Base-by-base conservation (phyloP, 2,888 invertebrate species). In the Luperina testacea region DNA sequence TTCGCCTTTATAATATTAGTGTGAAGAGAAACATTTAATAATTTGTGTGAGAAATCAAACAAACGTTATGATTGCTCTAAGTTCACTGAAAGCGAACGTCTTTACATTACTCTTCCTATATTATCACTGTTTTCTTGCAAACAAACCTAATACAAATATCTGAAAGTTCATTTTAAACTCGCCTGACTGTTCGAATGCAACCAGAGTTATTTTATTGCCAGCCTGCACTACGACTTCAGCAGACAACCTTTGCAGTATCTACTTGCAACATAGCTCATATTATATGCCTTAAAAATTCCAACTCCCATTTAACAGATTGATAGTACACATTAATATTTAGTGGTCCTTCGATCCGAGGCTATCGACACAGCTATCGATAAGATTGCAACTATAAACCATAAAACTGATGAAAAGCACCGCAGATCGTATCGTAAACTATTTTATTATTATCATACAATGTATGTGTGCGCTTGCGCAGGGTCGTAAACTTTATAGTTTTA, bases 391-490 rank as follows among this genome's bases (percentile, higher is more conserved):
- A 72, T 69, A 53, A 45, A 48, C 71, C 53, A 89, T 91, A 87
- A 82, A 81, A 84, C 83, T 89, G 85, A 91, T 87, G 84, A 87
- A 85, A 81, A 68, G 71, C 75, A 75, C 77, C 83, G 87, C 82
- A 69, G 69, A 81, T 80, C 64, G 65, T 83, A 81, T 82, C 79
- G 75, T 82, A 85, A 90, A 86, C 80, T 82, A 82, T 86, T 80
- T 80, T 86, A 89, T 89, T 87, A 88, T 89, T 88, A 86, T 83
- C 80, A 81, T 79, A 80, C 81, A 84, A 84, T 87, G 87, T 81
- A 71, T 72, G 64, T 83, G 85, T 83, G 85, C 87, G 77, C 82
- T 76, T 85, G 88, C 88, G 90, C 87, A 89, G 38, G 20, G 5
- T 27, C 59, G 13, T 79, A 71, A 84, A 75, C 17, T 72, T 65